These are phyloP conservation scores for Myopa tessellatipennis DNA, from an alignment of 2,888 invertebrate genomes.

Conservation along the genomic window DNA sequence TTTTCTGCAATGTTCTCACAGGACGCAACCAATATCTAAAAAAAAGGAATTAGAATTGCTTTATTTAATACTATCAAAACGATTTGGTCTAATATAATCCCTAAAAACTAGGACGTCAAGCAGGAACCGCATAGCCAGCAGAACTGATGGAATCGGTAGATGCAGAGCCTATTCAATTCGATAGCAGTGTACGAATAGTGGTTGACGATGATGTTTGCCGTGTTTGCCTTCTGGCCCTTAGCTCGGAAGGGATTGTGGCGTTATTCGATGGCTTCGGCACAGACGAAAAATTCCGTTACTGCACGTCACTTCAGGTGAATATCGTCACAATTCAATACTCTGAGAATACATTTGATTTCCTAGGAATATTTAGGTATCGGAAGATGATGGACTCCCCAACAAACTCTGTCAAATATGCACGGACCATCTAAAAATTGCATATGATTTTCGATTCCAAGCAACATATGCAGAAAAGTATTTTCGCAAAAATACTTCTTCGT, in stretches of 20 bases:
- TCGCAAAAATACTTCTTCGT: constrained; percentile 46
- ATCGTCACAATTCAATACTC: not conserved
- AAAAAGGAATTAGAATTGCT: too few species aligned
- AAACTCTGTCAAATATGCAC: constrained; percentile 48
- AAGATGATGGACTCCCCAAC: constrained; percentile 47
- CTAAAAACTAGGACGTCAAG: too few species aligned
- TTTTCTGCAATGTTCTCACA: too few species aligned
- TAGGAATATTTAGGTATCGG: constrained; percentile 30
- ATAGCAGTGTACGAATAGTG: not conserved
- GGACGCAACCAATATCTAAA: too few species aligned
- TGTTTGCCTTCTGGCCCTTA: constrained; percentile 48
- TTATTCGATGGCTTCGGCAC: constrained; percentile 49
- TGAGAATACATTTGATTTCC: not conserved
- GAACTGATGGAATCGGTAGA: not conserved
- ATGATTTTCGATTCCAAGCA: constrained; percentile 51
- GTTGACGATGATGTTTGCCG: constrained; percentile 46
- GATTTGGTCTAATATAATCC: too few species aligned
- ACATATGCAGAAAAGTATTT: constrained; percentile 49
- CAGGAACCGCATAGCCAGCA: too few species aligned
- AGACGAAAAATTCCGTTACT: constrained; percentile 49
- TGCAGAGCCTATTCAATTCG: too few species aligned
- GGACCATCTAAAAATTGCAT: constrained; percentile 47
- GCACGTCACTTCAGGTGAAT: constrained; percentile 46
- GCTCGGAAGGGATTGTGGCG: constrained; percentile 44
- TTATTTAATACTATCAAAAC: too few species aligned